Evolutionary conservation across 2,888 invertebrate species (phyloP).

Genomic region (Stenichneumon culpator): DNA sequence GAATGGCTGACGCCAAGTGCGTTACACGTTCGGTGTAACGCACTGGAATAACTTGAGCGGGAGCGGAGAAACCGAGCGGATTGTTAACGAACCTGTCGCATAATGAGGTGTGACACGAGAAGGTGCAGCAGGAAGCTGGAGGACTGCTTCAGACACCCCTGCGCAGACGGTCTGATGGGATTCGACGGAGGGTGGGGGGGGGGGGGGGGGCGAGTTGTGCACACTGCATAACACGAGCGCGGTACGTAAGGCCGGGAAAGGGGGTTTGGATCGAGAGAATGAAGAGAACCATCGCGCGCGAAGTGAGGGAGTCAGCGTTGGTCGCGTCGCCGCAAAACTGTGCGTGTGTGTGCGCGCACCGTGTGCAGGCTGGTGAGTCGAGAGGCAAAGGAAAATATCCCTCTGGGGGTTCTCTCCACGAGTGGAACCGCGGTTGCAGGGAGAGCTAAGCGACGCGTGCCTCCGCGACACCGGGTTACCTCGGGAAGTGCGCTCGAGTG

Average conservation of each 20-base stretch:
- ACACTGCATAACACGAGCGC: constrained; percentile 11
- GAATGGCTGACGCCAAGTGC: not conserved
- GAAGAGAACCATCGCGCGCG: constrained; percentile 43
- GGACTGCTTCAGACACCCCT: constrained; percentile 82
- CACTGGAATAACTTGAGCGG: constrained; percentile 30
- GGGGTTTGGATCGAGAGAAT: not conserved
- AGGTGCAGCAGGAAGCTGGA: constrained; percentile 76
- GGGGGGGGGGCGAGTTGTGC: not conserved
- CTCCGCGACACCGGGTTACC: constrained; percentile 35
- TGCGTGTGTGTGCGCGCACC: not conserved
- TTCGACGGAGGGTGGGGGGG: constrained; percentile 68
- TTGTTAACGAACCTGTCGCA: constrained; percentile 79
- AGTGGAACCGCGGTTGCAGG: constrained; percentile 11
- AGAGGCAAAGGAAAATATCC: constrained; percentile 33
- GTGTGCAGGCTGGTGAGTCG: constrained; percentile 8
- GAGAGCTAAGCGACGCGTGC: constrained; percentile 40
- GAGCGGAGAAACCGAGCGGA: constrained; percentile 49
- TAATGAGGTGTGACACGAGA: constrained; percentile 81
- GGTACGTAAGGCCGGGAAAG: constrained; percentile 10
- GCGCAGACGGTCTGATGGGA: constrained; percentile 77
- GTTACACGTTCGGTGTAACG: constrained; percentile 29
- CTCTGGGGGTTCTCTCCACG: not conserved
- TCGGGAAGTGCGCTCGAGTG: constrained; percentile 55
- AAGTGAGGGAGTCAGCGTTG: constrained; percentile 12
- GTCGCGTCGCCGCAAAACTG: constrained; percentile 42